A percentile compares a stretch with the other conserved stretches of the same genome.
Evolutionary conservation across 2,888 invertebrate genomes (phyloP).

Genomic region (Peribatodes rhomboidaria): DNA sequence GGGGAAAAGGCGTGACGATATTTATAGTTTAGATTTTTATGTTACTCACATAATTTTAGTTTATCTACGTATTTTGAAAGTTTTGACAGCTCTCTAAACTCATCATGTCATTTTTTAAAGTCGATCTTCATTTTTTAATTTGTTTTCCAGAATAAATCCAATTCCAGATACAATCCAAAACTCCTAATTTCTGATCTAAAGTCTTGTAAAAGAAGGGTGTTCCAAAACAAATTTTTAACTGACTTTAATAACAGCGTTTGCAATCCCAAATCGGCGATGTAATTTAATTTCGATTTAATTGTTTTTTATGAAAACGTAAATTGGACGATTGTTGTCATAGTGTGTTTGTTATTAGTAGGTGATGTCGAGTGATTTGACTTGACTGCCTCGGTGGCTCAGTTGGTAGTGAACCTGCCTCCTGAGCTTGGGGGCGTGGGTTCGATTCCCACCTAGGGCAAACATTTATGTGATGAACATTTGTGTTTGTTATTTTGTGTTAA

Average conservation of each 20-base stretch:
- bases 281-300: slow-evolving; percentile 61
- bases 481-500: no score
- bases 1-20: no score
- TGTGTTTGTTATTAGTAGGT: background rate
- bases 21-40: no score
- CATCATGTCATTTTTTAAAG: background rate
- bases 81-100: no score
- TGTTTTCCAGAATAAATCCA: background rate
- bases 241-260: slow-evolving; percentile 49
- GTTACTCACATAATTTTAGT: no score
- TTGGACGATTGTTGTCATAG: slow-evolving; percentile 37
- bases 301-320: slow-evolving; percentile 59
- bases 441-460: no score
- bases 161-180: background rate
- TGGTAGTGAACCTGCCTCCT: no score
- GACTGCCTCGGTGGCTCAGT: no score
- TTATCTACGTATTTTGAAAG: no score
- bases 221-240: slow-evolving; percentile 41
- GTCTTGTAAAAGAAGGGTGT: slow-evolving; percentile 23
- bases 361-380: background rate
- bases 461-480: no score
- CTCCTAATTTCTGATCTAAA: slow-evolving; percentile 2
- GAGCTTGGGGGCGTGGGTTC: no score
- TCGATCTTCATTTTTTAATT: no score
- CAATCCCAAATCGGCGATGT: slow-evolving; percentile 53